Evolutionary conservation across 2,113 vertebrate species (phyloP), one percentile per base, ranked within the genome.

Genomic region (Collichthys lucidus): DNA sequence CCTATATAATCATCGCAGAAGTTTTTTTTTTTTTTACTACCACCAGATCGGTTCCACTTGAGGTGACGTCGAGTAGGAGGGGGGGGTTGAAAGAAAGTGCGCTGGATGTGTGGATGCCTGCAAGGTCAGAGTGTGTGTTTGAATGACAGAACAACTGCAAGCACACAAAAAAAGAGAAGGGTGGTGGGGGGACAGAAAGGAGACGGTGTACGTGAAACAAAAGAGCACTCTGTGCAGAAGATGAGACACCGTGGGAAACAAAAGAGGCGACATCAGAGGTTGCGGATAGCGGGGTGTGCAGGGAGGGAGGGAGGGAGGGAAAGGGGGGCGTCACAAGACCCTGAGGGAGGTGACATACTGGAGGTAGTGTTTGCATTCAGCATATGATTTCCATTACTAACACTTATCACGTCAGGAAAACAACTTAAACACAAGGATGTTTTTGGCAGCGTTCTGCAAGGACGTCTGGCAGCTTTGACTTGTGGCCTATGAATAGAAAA

Each of bases 351-450:
- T 59, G 75, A 87, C 74, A 73, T n/a, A 64, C 66, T 75, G 47
- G 59, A 82, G 78, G 66, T 76, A 60, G 69, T 79, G 89, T 91
- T 84, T 85, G 63, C 59, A 56, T 77, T 75, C 22, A 42, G 70
- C 90, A 86, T 86, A 89, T 92, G 85, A 93, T 89, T 92, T 80
- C 64, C 71, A 89, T 89, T 82, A 81, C 44, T 40, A 71, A 59
- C 79, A 87, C 78, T 87, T 83, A 85, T 62, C 70, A 90, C 42
- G 26, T 83, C 76, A 66, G 79, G 74, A 83, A 77, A 86, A 89
- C 79, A 83, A 74, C 62, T 65, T 70, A 24, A 85, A 75, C 29
- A 63, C 50, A 46, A 44, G 55, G 74, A 22, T 59, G 62, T 82
- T 83, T 87, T 70, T 29, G 76, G 47, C 46, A 17, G 61, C 66